These are phyloP conservation scores for Patiria miniata DNA, from an alignment of 35 echinoderm and acorn worm genomes.

Conservation along the genomic window DNA sequence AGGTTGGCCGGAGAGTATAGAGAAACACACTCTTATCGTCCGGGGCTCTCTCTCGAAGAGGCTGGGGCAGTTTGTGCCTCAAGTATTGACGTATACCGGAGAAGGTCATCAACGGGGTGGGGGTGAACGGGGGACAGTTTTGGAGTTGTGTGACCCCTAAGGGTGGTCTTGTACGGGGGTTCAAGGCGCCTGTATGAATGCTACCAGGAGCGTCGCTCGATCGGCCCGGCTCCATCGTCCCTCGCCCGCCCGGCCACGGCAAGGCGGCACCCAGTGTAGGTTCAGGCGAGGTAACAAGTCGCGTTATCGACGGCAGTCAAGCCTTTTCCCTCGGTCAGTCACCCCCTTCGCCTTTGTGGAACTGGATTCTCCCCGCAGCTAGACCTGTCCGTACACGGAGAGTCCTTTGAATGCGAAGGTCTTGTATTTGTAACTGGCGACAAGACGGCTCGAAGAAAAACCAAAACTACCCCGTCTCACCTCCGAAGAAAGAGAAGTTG, in stretches of 20 bases:
- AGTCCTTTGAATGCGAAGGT: neutral
- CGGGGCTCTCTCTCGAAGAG: neutral
- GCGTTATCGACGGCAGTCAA: neutral
- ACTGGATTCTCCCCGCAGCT: neutral
- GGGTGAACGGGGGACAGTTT: neutral
- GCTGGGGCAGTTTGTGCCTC: neutral
- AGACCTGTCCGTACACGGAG: neutral
- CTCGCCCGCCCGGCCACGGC: constrained; percentile 2
- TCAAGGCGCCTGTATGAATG: neutral
- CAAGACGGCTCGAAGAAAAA: constrained; percentile 11
- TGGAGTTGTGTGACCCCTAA: neutral
- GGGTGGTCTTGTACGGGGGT: neutral
- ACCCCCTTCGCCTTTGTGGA: constrained; percentile 6
- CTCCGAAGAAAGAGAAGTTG: neutral
- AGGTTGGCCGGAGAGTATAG: constrained; percentile 5
- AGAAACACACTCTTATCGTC: neutral
- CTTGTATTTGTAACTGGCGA: neutral
- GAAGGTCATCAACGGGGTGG: neutral
- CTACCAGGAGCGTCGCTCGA: constrained; percentile 14
- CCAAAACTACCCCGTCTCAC: neutral
- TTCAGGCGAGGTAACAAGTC: constrained; percentile 1
- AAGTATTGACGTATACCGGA: constrained; percentile 7
- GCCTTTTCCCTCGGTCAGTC: constrained; percentile 6
- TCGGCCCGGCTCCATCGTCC: neutral
- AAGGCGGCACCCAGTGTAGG: neutral